Evolutionary conservation across 2,113 vertebrate species (phyloP).

Genomic region (Mirounga angustirostris): DNA sequence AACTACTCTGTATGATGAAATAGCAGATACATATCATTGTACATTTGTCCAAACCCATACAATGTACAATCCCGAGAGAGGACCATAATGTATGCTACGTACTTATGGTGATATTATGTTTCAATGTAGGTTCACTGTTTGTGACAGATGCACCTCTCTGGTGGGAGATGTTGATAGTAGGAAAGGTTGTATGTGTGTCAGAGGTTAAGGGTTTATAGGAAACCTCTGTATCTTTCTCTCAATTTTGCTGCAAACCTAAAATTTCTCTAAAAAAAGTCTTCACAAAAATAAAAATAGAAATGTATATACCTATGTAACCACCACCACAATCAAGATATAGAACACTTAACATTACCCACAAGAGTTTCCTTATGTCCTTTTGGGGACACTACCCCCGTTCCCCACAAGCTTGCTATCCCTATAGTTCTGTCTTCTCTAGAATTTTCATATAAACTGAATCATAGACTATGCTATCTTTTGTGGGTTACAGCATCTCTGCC

Average conservation of each 20-base stretch:
- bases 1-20: neutral
- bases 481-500: neutral
- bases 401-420: neutral
- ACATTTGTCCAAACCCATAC: neutral
- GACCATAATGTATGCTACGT: neutral
- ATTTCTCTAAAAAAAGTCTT: neutral
- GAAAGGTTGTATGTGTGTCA: rapidly evolving
- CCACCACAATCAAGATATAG: neutral
- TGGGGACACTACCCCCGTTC: too few relatives aligned
- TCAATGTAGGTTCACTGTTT: too few relatives aligned
- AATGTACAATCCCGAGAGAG: neutral
- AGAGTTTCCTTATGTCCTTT: too few relatives aligned
- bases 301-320: neutral
- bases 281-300: neutral
- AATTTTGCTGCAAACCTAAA: neutral
- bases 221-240: neutral
- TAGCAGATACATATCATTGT: neutral
- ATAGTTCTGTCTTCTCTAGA: neutral
- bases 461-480: neutral
- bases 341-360: neutral
- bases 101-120: neutral
- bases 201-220: neutral
- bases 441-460: neutral
- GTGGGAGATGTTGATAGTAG: neutral
- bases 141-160: too few relatives aligned